Evolutionary conservation across 2,797 vertebrate genomes (phyloP).

Genomic region (Hypotaenidia okinawae): DNA sequence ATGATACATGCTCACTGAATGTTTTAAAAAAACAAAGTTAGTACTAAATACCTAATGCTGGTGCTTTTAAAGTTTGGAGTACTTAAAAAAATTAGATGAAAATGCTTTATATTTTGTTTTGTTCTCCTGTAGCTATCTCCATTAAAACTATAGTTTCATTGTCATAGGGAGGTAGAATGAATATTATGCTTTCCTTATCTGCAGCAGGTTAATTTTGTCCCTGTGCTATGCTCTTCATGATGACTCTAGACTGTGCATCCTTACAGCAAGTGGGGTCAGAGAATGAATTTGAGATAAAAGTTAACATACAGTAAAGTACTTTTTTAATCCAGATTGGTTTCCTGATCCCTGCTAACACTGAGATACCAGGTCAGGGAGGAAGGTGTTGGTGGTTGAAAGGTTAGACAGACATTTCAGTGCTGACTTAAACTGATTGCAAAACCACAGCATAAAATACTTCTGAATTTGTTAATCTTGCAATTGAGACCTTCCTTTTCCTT

Average conservation of each 20-base stretch:
- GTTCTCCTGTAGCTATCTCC: background rate
- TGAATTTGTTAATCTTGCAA: background rate
- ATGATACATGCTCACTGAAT: background rate
- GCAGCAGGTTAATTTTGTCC: background rate
- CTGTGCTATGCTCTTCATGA: background rate
- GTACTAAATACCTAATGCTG: background rate
- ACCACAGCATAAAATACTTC: background rate
- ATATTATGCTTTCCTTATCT: background rate
- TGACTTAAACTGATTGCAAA: background rate
- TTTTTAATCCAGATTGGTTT: background rate
- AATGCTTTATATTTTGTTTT: background rate
- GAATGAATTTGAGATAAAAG: background rate
- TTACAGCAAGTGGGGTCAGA: background rate
- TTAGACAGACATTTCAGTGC: background rate
- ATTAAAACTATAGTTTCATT: background rate
- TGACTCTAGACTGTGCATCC: background rate
- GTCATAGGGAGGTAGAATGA: background rate
- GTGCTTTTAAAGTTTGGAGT: background rate
- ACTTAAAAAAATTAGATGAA: background rate
- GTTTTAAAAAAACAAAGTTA: background rate
- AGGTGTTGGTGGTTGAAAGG: background rate
- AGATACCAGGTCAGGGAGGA: background rate
- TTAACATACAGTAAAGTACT: background rate
- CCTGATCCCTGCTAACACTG: background rate
- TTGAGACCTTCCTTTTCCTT: background rate